Base-by-base conservation (phyloP, 1,140 invertebrate species). In the Drosophila orosa region DNA sequence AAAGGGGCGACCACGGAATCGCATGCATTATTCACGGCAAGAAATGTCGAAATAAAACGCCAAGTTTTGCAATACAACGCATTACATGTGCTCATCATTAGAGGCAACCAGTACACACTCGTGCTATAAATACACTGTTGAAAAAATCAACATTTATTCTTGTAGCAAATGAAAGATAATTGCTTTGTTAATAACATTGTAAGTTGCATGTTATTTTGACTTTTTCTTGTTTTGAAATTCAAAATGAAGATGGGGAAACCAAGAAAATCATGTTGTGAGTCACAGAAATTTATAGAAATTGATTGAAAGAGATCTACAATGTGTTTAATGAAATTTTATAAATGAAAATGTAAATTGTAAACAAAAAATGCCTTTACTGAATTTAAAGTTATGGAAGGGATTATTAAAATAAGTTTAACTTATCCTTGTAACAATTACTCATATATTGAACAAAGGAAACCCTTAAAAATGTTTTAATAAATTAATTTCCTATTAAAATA, bases 31-130 rank as follows among this genome's bases (percentile, higher is more conserved):
- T 87, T 89, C 84, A 89, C 80, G 62, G 71, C 76, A 61, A 83
- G 80, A 89, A 87, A 89, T 87, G 83, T 80, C 76, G 84, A 86
- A 83, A 89, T 83, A 65, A 87, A 79, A 80, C 83, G 84, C 84
- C 83, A 89, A 89, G 84, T 90, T 90, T 85, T 87, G 80, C 84
- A 87, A 84, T 84, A 80, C 58, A 74, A 87, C 67, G 72, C 84
- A 84, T 83, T 87, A 90, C 80, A 90, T 87, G 80, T 89, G 84
- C 80, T 89, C 84, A 87, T 87, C 83, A 87, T 87, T 87, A 89
- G 65, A 76, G 58, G 58, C 29, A 39, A 50, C 48, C 60, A 62
- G 56, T 42, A 56, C 74, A 66, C 33, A 57, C 29, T 25, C 45
- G 31, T 40, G 42, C 47, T 42, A 69, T 44, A 58, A 68, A 61